Evolutionary conservation across 2,797 vertebrate genomes (phyloP).

Genomic region (Rachycentron canadum): DNA sequence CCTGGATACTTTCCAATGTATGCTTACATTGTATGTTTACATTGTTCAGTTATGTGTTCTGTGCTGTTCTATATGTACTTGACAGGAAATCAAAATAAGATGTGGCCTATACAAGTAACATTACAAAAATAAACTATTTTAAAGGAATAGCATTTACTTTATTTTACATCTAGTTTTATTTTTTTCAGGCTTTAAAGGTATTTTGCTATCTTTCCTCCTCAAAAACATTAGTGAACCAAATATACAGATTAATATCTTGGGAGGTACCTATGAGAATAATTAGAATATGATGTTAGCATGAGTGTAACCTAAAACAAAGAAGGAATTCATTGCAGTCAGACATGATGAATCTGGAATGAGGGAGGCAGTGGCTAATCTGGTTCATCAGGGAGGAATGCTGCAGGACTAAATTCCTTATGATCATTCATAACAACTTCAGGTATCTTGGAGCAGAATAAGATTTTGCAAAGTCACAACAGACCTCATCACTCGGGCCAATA

Average conservation of each 20-base stretch:
- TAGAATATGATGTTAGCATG: background rate
- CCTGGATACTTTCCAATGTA: background rate
- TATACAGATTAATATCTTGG: background rate
- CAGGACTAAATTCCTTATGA: constrained; percentile 3
- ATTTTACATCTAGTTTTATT: no score
- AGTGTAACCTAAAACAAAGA: constrained; percentile 17
- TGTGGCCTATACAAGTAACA: background rate
- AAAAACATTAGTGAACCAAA: background rate
- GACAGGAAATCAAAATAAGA: background rate
- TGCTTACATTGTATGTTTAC: background rate
- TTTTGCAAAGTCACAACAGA: background rate
- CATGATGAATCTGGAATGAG: constrained; percentile 22
- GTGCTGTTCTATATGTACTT: no score
- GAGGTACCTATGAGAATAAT: background rate
- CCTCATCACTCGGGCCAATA: background rate
- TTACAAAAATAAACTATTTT: background rate
- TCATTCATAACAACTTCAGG: constrained; percentile 12
- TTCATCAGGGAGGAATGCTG: constrained; percentile 62
- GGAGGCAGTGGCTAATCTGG: constrained; percentile 26
- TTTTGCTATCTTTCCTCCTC: no score
- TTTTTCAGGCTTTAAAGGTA: no score
- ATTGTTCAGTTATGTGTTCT: background rate
- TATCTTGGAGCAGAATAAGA: background rate
- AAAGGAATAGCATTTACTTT: no score
- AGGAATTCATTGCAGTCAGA: constrained; percentile 3